phyloP scores from a whole-genome alignment of 2,888 invertebrate species.

The Idaea dimidiata region DNA sequence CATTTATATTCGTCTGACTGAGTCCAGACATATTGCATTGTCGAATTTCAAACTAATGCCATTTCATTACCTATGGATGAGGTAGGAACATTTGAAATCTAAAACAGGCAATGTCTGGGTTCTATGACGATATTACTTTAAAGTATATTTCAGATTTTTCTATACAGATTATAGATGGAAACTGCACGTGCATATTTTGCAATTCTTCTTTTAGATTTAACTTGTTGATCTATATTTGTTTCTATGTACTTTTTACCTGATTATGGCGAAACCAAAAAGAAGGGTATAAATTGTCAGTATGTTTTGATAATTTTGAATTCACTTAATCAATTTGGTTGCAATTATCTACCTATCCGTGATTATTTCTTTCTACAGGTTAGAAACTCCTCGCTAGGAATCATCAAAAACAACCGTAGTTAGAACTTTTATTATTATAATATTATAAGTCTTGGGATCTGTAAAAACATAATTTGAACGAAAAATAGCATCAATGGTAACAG shows the following conservation, averaged over 20 bases:
- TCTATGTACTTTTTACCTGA: background rate
- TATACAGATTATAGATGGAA: background rate
- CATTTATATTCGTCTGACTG: constrained; percentile 67
- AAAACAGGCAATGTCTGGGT: constrained; percentile 69
- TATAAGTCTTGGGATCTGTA: background rate
- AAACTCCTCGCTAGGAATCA: no score
- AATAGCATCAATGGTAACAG: background rate
- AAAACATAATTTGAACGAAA: background rate
- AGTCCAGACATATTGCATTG: constrained; percentile 80
- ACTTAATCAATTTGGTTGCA: no score
- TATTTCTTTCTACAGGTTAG: no score
- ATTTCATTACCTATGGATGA: constrained; percentile 76
- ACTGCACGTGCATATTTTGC: background rate
- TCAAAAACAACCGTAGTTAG: background rate
- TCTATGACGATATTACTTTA: constrained; percentile 46
- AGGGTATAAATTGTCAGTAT: no score
- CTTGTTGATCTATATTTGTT: background rate
- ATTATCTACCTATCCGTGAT: no score
- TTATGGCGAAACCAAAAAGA: no score
- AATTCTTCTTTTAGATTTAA: background rate
- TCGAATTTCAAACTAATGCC: constrained; percentile 76
- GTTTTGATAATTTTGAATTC: no score
- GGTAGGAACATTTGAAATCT: constrained; percentile 68
- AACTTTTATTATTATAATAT: background rate
- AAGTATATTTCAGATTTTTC: background rate